A percentile compares a stretch with the other conserved stretches of the same genome.
Evolutionary conservation across 2,888 invertebrate species (phyloP).

Genomic region (Rhaphigaster nebulosa): DNA sequence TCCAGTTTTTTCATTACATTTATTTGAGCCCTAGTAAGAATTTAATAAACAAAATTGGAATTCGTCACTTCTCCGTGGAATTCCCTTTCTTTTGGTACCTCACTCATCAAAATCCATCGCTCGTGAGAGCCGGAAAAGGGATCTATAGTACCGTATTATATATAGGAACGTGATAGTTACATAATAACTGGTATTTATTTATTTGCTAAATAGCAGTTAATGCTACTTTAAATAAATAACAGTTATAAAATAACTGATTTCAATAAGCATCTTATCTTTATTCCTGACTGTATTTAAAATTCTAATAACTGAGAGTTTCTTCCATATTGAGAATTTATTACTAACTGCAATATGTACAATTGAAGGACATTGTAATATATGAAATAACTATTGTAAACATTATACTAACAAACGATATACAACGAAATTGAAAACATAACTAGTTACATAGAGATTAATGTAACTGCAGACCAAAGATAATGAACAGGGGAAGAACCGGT

Average conservation of each 20-base stretch:
- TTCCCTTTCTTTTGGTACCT: too few relatives aligned
- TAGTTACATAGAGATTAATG: background rate
- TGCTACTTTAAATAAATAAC: background rate
- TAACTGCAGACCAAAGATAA: background rate
- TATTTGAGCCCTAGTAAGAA: too few relatives aligned
- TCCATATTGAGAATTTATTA: background rate
- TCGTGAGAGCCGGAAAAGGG: too few relatives aligned
- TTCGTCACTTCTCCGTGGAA: too few relatives aligned
- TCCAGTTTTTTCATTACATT: too few relatives aligned
- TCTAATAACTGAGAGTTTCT: background rate
- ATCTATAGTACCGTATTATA: too few relatives aligned
- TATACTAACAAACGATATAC: background rate
- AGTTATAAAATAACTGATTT: background rate
- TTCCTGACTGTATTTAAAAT: background rate
- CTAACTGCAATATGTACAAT: background rate
- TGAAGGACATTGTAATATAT: background rate
- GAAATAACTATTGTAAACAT: background rate
- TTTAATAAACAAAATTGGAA: too few relatives aligned
- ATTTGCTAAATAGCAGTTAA: too few relatives aligned
- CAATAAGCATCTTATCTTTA: background rate
- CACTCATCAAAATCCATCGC: too few relatives aligned
- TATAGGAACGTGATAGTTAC: too few relatives aligned
- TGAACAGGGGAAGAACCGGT: slow-evolving; percentile 11
- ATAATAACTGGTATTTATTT: too few relatives aligned
- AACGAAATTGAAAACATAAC: background rate